Evolutionary conservation across 1,140 invertebrate genomes (phyloP).

Genomic region (Cydia pomonella): DNA sequence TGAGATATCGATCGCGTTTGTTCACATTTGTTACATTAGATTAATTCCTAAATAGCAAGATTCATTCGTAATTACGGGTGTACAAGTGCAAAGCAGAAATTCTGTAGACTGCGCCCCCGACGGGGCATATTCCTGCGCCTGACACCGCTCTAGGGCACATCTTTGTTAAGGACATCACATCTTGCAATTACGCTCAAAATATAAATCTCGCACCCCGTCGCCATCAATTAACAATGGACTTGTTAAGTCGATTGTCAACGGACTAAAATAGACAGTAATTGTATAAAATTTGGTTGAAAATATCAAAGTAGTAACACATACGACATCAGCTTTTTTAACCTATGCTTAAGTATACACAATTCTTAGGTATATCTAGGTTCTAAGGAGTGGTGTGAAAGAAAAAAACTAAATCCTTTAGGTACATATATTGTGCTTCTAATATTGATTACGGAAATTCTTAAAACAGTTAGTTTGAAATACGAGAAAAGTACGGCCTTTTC

Average conservation of each 20-base stretch:
- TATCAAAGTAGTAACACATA: not conserved
- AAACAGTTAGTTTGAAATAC: too few species aligned
- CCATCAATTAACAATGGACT: conserved; percentile 45
- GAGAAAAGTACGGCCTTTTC: too few species aligned
- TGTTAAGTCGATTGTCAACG: conserved; percentile 25
- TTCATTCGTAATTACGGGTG: too few species aligned
- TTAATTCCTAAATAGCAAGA: too few species aligned
- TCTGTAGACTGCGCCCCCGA: conserved; percentile 35
- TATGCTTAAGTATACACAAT: too few species aligned
- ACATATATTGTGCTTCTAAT: too few species aligned
- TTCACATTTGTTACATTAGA: too few species aligned
- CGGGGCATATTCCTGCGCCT: conserved; percentile 70
- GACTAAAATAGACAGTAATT: conserved; percentile 22
- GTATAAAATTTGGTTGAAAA: not conserved
- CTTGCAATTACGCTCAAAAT: conserved; percentile 69
- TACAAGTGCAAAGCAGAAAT: not conserved
- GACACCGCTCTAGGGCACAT: conserved; percentile 61
- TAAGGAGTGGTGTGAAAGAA: too few species aligned
- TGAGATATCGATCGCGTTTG: too few species aligned
- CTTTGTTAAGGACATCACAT: conserved; percentile 63
- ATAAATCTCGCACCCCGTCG: conserved; percentile 57
- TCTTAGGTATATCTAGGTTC: too few species aligned
- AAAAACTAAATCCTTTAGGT: too few species aligned
- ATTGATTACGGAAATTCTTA: too few species aligned
- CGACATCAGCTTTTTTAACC: not conserved